Percentiles rank a stretch among this genome's conserved stretches.
These are phyloP conservation scores for Eilema griseolum DNA, from an alignment of 2,888 invertebrate genomes.

Conservation along the genomic window DNA sequence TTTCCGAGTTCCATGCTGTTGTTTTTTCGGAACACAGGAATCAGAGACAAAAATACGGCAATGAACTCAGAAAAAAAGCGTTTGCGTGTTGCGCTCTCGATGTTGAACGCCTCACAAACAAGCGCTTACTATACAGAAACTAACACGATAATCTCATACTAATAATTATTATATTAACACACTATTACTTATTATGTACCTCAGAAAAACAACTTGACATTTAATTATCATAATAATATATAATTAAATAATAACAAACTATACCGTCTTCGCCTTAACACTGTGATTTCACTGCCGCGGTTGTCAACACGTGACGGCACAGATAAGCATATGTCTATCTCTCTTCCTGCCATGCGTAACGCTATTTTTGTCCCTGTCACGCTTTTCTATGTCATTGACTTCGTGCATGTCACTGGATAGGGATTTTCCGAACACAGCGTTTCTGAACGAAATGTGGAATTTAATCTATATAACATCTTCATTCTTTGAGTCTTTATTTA, in stretches of 20 bases:
- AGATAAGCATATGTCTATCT: constrained; percentile 59
- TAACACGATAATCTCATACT: no score
- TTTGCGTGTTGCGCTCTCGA: no score
- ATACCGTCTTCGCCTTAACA: constrained; percentile 61
- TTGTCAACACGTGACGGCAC: constrained; percentile 56
- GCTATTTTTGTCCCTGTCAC: constrained; percentile 54
- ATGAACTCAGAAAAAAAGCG: no score
- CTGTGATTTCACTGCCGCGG: constrained; percentile 71
- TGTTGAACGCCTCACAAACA: no score
- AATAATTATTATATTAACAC: no score
- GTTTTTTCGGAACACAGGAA: no score
- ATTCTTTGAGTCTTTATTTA: no score
- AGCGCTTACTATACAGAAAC: no score
- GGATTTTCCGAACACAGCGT: constrained; percentile 48
- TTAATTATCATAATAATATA: not conserved
- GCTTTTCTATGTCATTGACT: constrained; percentile 63
- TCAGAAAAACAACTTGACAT: not conserved
- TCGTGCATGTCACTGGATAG: constrained; percentile 36
- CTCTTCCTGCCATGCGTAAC: constrained; percentile 49
- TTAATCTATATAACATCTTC: no score
- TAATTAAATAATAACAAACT: constrained; percentile 8
- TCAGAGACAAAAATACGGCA: no score
- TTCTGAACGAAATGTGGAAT: constrained; percentile 38
- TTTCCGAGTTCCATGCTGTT: no score
- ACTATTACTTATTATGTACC: not conserved